Evolutionary conservation across 1,140 invertebrate species (phyloP), one percentile per base, ranked within the genome.

Genomic region (Cepaea nemoralis): DNA sequence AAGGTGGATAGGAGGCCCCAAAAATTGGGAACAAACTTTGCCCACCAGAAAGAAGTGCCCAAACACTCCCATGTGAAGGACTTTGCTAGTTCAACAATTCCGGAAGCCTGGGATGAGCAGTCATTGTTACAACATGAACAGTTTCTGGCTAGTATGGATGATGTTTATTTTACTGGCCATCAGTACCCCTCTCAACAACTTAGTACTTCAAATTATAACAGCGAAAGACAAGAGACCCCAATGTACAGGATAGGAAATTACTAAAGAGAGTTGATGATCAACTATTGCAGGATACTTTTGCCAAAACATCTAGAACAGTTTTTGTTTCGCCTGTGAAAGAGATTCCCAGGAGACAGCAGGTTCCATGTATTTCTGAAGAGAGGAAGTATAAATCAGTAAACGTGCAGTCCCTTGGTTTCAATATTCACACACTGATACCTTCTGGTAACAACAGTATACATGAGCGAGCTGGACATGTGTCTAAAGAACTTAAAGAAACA

Each of bases 101-200:
- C 31, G 33, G 39, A 24, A 10, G 14, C 42, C 45, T 80, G 78
- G 78, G 69, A 71, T 80, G 78, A 80, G 37, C 78, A 80, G 12
- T 80, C 59, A 31, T 45, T 80, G 22, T 5, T 48, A 35, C 27
- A 55, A 39, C 78, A 80, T 14, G 78, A 80, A 35, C 10, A 73
- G 40, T 80, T 80, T 73, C 31, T 80, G 40, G 78, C 78, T 55
- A 33, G 31, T 22, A 79, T 79, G 66, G 37, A 42, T 40, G 24
- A 79, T 8, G 42, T 19, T 24, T 10, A 42, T 27, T 33, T 40
- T 31, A 2, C 35, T n/a, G 33, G 3, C n/a, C 27, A 63, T 6
- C 50, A 55, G 6, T 2, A 22, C 50, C n/a, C 50, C 19, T 39
- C 22, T 5, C 35, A 8, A 8, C 1, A 12, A 40, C 22, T 37